Conservation (phyloP, 1,140 invertebrate genomes). For the Vanessa atalanta region DNA sequence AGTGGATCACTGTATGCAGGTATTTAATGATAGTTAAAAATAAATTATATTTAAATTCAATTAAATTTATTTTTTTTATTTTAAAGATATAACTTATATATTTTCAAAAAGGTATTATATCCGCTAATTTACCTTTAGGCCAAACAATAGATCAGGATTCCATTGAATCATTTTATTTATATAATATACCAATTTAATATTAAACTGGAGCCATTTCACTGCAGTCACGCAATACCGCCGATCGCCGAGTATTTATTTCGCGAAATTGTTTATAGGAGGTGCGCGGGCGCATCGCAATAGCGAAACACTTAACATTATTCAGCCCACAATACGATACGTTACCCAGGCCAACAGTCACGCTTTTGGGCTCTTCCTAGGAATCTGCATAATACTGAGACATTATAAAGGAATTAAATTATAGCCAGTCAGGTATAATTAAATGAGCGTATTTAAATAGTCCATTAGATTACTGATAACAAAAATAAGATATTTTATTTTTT, state of each 20-base stretch:
- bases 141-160: too few species aligned
- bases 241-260: conserved; percentile 62
- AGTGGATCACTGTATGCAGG: too few species aligned
- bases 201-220: conserved; percentile 38
- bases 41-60: too few species aligned
- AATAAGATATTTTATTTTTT: too few species aligned
- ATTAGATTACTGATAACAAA: neutral
- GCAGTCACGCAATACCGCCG: conserved; percentile 32
- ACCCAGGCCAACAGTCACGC: conserved; percentile 65
- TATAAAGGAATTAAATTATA: conserved; percentile 52
- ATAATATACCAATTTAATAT: neutral
- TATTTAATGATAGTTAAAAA: too few species aligned
- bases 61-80: too few species aligned
- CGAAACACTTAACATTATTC: conserved; percentile 68
- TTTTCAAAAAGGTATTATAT: too few species aligned
- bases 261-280: conserved; percentile 69
- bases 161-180: too few species aligned
- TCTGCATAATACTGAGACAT: conserved; percentile 67
- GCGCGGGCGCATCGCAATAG: conserved; percentile 52
- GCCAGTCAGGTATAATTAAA: conserved; percentile 2
- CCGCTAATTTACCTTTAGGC: too few species aligned
- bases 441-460: neutral
- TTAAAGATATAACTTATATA: too few species aligned
- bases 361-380: conserved; percentile 61
- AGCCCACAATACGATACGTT: conserved; percentile 53